Evolutionary conservation across 2,113 vertebrate genomes (phyloP), one percentile per base, ranked within the genome.

Genomic region (Platycercus adscitus): DNA sequence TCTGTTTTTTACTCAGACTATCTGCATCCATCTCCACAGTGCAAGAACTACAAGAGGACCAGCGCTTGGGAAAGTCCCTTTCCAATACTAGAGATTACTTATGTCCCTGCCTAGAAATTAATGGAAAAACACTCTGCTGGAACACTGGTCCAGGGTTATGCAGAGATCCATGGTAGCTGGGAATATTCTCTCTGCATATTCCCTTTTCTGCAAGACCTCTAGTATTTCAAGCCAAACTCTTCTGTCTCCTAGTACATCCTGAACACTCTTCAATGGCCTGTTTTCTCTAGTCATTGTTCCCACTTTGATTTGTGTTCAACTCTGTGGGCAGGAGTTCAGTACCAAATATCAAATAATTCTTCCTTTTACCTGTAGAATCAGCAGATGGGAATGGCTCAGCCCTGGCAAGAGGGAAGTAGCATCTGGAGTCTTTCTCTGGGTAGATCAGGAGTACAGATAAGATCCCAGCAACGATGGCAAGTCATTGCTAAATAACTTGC

Each of bases 391-490:
- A 16, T 0, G 1, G 26, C 80, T 81, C 46, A 70, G 56, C 31
- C 28, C 31, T n/a, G 41, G 39, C 5, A 2, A 0, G 13, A 39
- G 39, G 24, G 28, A 12, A 81, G 23, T 35, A 47, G 52, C 25
- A 11, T 4, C 26, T 24, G 20, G 61, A 64, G 2, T n/a, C 37
- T 37, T 58, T n/a, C 39, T 78, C 19, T 31, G 49, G 20, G 35
- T 41, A 17, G 49, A 18, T 2, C 0, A 1, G 44, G 28, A 44
- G 9, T 0, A 33, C 3, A 31, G 53, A 20, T 17, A 7, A 15
- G 41, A 35, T 21, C 16, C 33, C 44, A 56, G 6, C 12, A 46
- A 41, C 56, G 56, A 15, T 31, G 7, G 16, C 18, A 58, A 52
- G 26, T 9, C 8, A 5, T 14, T 37, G 53, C 31, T 52, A 7